Base-by-base conservation (phyloP, 1,140 invertebrate species). In the Achatina immaculata region DNA sequence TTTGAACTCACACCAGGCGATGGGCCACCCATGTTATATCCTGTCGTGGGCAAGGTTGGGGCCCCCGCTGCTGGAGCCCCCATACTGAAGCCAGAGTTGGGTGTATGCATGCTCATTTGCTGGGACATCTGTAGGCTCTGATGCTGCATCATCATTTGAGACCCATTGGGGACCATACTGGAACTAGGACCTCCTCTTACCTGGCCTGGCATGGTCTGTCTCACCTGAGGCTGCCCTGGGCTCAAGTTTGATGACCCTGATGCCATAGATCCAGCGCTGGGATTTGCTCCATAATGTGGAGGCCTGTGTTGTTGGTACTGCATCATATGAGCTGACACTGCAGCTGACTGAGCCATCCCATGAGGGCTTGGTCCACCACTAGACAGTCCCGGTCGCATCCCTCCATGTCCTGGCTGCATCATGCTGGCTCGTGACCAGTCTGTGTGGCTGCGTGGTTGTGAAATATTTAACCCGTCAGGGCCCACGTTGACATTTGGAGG, bases 401-500 rank as follows among this genome's bases (percentile, higher is more conserved):
- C 85, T 42, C 84, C 86, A 62, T 43, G 51, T 0, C 38, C 62
- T 31, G 40, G 72, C 68, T 78, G 74, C 79, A 82, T 81, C 24
- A 78, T 31, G n/a, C 42, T 40, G 43, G 77, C 38, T n/a, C 45
- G 72, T 42, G 79, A 69, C 73, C 73, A 85, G 80, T 68, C 85
- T 0, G 78, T 34, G 75, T 83, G 83, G 71, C 83, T 80, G 14
- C 87, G 82, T 14, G 88, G 87, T 78, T 91, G 90, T 16, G 90
- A 90, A 76, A 92, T 91, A 81, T 91, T 92, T 16, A 92, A 81
- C n/a, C 91, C 91, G 68, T 91, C 91, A 1, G 91, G 91, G 40
- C 91, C 91, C 38, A 91, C 90, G 81, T 92, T 91, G 1, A 92
- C 91, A 83, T 92, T 92, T n/a, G 91, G 91, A 24, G 91, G 90